Base-by-base conservation (phyloP, 2,113 vertebrate species). In the Danionella cerebrum region DNA sequence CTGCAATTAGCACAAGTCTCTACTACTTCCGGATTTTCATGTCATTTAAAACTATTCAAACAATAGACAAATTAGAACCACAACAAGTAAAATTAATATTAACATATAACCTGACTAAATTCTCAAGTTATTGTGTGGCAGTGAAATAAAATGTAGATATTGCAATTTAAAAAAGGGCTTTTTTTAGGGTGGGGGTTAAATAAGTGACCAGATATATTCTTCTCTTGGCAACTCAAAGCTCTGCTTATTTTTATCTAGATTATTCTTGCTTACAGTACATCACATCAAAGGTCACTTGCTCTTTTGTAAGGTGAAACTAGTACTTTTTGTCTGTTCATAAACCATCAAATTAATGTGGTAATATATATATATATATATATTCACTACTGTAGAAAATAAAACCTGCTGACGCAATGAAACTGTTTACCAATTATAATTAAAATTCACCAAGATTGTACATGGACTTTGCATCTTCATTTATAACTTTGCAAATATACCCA, bases 221-320 rank as follows among this genome's bases (percentile, higher is more conserved):
- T n/a, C n/a, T n/a, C n/a, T n/a, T n/a, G n/a, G n/a, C n/a, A n/a
- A n/a, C n/a, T 62, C 42, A 2, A 31, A 25, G 58, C 42, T 64
- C 41, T 12, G 1, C 57, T 58, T 69, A n/a, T 50, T 58, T 21
- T 57, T 67, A 67, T 39, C 51, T 21, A 41, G 27, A 58, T 24
- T 29, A 22, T 41, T 6, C 14, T 35, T 48, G 55, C 45, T 53
- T 47, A 73, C 18, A 65, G 62, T 44, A 10, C 2, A 65, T 22
- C 3, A 64, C 19, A 35, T 22, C 24, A 59, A 31, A 70, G 55
- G 60, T 22, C 72, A 65, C 44, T 52, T 65, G 39, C 55, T 67
- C 67, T 33, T 63, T 27, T n/a, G n/a, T n/a, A n/a, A n/a, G n/a
- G n/a, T n/a, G n/a, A n/a, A n/a, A n/a, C n/a, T n/a, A n/a, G n/a